Conservation (phyloP, 1,140 invertebrate genomes). For the Brachionus koreanus region DNA sequence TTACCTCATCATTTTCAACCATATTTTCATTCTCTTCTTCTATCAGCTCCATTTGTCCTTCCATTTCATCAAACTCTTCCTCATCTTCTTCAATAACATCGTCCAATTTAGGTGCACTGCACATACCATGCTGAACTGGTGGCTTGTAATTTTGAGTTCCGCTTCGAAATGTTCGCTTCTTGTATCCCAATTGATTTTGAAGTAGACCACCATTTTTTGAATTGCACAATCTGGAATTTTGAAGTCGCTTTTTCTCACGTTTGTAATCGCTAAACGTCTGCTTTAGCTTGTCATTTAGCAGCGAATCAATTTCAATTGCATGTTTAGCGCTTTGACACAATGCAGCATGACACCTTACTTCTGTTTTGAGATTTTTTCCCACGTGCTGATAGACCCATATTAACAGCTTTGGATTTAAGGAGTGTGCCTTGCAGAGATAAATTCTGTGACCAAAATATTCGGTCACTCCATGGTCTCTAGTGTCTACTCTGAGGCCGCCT, state of each 20-base stretch:
- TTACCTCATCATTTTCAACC: not conserved
- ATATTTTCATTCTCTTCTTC: not conserved
- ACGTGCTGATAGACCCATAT: conserved; percentile 44
- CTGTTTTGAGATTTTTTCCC: conserved; percentile 39
- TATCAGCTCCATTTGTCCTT: not conserved
- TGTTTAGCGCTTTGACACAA: conserved; percentile 15
- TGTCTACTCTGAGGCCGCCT: conserved; percentile 22
- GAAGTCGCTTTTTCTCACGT: conserved; percentile 9
- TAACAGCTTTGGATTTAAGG: not conserved
- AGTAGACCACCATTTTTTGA: conserved; percentile 3
- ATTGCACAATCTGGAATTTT: conserved; percentile 33
- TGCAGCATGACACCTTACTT: conserved; percentile 35
- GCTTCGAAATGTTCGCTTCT: not conserved
- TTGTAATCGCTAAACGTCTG: conserved; percentile 39
- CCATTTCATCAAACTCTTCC: not conserved
- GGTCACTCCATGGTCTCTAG: conserved; percentile 33
- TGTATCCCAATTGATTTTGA: not conserved
- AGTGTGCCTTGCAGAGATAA: not conserved
- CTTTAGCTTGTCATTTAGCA: conserved; percentile 29
- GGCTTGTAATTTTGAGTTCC: conserved; percentile 37
- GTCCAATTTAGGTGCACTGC: conserved; percentile 32
- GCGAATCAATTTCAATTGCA: not conserved
- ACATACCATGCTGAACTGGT: conserved; percentile 36
- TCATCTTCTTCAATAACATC: conserved; percentile 40
- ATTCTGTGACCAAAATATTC: conserved; percentile 42